Base-by-base conservation (phyloP, 2,888 invertebrate species). In the Platycnemis pennipes region DNA sequence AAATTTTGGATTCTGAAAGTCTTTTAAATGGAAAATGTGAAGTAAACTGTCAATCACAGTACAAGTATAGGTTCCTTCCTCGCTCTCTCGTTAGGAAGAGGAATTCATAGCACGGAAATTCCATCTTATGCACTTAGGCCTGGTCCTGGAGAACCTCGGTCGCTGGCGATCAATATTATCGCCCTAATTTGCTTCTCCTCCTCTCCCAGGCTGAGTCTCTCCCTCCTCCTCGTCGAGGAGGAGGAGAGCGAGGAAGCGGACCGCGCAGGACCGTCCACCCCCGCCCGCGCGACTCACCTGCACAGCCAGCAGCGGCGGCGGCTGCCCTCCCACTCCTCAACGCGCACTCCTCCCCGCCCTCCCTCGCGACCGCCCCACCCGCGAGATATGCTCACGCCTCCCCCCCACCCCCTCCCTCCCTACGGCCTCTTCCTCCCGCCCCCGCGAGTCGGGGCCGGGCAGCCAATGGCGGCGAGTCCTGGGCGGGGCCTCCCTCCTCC, bases 401-500 rank as follows among this genome's bases (percentile, higher is more conserved):
- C 87, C 37, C 46, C 49, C 46, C 46, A 31, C 26, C 13, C n/a
- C 44, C n/a, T 37, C 88, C 42, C 86, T 46, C 88, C 88, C 31
- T n/a, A n/a, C 49, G 26, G 2, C n/a, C n/a, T 37, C n/a, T 44
- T 31, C 49, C 49, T n/a, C 49, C 26, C 91, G 46, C 88, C 88
- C 49, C 88, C 88, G 88, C 88, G 88, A 87, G 44, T 44, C 88
- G 46, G 3, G 88, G 42, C 63, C 87, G 44, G 4, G n/a, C 87
- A 63, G 53, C 91, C 91, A 91, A 91, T 91, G 91, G 91, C 91
- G 63, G 13, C 37, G 16, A 37, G 37, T 45, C 63, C 91, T 91
- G 91, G 91, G 91, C 91, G 91, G 91, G 13, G 91, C 91, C 91
- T 91, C 89, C 56, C 89, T 63, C 89, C 89, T 91, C 63, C 42